Base-by-base conservation (phyloP, 2,888 invertebrate genomes). In the Rotaria socialis region DNA sequence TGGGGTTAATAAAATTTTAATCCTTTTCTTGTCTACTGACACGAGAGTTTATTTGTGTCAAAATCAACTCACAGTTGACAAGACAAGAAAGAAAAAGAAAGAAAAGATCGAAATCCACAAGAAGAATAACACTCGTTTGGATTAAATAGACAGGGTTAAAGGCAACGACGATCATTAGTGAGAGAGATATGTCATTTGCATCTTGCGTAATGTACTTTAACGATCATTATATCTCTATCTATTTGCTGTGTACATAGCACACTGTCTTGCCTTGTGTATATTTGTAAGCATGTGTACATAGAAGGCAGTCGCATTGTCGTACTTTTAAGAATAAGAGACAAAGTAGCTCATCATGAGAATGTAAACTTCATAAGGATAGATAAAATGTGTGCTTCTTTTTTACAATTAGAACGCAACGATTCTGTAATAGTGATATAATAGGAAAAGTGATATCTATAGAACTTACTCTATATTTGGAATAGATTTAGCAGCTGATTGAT, bases 181-280 rank as follows among this genome's bases (percentile, higher is more conserved):
- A 67, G 19, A 67, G 67, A 67, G 35, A 67, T 67, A 67, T 67
- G 67, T 67, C 67, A 67, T 67, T 67, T 35, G 27, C 67, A 67
- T 67, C 67, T 67, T 67, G 67, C 67, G 67, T 67, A 67, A 67
- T 67, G 67, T 14, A 67, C 19, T 35, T 27, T 41, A 35, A 67
- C 35, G 16, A 67, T 67, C 67, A 67, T 67, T 67, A 67, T 67
- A 67, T 67, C 67, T 67, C 67, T 67, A 67, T 67, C 67, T 67
- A 27, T 67, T 67, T 67, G 35, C 35, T 16, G 67, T 5, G 19
- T 67, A 67, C 35, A 67, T 27, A 67, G 19, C 14, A 67, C 19
- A 2, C 27, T 67, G 67, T 67, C 67, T 35, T 35, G 16, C 67
- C 16, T 41, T 67, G 35, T 41, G 24, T 35, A 14, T 27, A 67